Evolutionary conservation across 1,140 invertebrate species (phyloP), one percentile per base, ranked within the genome.

Genomic region (Lethrus apterus): DNA sequence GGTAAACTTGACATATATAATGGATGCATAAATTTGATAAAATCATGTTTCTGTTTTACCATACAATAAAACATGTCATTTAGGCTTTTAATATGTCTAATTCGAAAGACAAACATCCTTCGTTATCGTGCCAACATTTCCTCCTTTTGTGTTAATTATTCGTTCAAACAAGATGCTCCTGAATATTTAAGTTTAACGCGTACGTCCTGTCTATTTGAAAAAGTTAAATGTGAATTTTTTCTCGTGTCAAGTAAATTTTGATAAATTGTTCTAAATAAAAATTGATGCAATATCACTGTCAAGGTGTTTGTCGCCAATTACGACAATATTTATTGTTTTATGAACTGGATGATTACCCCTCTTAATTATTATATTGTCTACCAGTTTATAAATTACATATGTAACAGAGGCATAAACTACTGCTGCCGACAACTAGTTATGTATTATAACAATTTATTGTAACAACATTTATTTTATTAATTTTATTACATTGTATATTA

Each of bases 301-400:
- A 38, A 36, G 23, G 17, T 46, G 34, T 45, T 43, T 30, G 29
- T 29, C 41, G 20, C 17, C 43, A 44, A 44, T 44, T 31, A 44
- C 17, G 31, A 23, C 43, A 31, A 44, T 46, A 46, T 46, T 46
- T 46, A 46, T 46, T 29, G 26, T 14, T 46, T 46, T 46, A 46
- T 46, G 44, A 46, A 46, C 44, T 46, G 18, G n/a, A 23, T 46
- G 36, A 38, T 46, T 31, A 46, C 38, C 33, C 44, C 20, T n/a
- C 26, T 46, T 46, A 46, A 46, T 46, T 46, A 29, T 46, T 46
- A 46, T 46, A 36, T 21, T 46, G 44, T 46, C 44, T 45, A 26
- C 21, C 14, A 46, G 44, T 46, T 38, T 46, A 46, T 46, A 46
- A 46, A 46, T 46, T 46, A 46, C 11, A 32, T 21, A 21, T 7